Evolutionary conservation across 2,113 vertebrate genomes (phyloP), one percentile per base, ranked within the genome.

Genomic region (Eulemur rufifrons): DNA sequence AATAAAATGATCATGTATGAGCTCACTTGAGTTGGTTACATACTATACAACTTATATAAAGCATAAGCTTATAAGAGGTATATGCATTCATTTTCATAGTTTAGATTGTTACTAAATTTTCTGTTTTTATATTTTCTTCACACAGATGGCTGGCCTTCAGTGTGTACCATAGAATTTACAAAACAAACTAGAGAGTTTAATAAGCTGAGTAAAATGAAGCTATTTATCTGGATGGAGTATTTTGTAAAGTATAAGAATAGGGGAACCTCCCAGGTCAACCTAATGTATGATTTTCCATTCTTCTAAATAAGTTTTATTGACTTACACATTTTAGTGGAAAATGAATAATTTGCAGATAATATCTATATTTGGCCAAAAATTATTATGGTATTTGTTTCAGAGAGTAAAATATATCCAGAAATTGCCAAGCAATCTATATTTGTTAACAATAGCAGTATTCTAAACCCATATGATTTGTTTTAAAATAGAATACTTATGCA

Each of bases 51-150:
- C 47, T 96, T 84, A 61, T 73, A 13, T 64, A 76, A 93, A 34
- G 27, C 32, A 42, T 76, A 77, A 84, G 25, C 10, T 9, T 77
- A 18, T 61, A 68, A 69, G 15, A 81, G 20, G 5, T 56, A 42
- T 84, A 76, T 56, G 20, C 39, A 89, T 85, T n/a, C 6, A 81
- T 78, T 89, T 95, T 96, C 52, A 95, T 69, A 90, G n/a, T 93
- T 92, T 78, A 54, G 18, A 56, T 83, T 85, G 21, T 78, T 82
- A 78, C 64, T 92, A 56, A 18, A 89, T 74, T 56, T 86, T 0
- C 45, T 37, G 45, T 23, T 97, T 95, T 91, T 81, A 39, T 82
- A 29, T 81, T 96, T 94, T 93, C 29, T 95, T 76, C 52, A 86
- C 47, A 66, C 29, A 80, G 78, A 76, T 71, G 5, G 8, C 7